Conservation (phyloP, 2,113 vertebrate species). For the Cavia porcellus region DNA sequence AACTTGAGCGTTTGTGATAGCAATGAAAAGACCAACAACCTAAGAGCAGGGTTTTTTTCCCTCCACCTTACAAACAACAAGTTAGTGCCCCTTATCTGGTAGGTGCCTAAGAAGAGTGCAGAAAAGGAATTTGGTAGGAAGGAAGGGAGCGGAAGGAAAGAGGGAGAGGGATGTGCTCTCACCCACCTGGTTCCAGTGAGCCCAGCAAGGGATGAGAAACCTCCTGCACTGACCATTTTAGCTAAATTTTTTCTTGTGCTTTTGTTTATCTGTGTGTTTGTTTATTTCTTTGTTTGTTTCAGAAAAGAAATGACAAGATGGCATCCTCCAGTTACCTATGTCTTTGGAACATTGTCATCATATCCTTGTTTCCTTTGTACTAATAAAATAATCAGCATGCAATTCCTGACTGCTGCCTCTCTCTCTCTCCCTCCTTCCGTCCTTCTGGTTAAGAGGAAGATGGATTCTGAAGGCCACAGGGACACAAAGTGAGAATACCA, state of each 20-base stretch:
- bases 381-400: conserved; percentile 1
- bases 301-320: background rate
- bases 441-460: too few relatives aligned
- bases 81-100: background rate
- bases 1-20: background rate
- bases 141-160: background rate
- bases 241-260: background rate
- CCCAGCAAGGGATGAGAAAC: background rate
- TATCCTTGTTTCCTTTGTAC: background rate
- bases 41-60: background rate
- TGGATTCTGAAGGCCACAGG: background rate
- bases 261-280: background rate
- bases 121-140: background rate
- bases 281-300: background rate
- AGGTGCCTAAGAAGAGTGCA: background rate
- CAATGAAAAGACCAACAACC: background rate
- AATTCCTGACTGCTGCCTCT: background rate
- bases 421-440: too few relatives aligned
- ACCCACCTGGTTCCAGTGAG: background rate
- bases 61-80: background rate
- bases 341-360: background rate
- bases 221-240: background rate
- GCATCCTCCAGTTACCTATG: background rate
- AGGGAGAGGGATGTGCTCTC: background rate
- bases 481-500: background rate